phyloP scores from a whole-genome alignment of 2,888 invertebrate genomes.

The Drosophila trichaetosa region DNA sequence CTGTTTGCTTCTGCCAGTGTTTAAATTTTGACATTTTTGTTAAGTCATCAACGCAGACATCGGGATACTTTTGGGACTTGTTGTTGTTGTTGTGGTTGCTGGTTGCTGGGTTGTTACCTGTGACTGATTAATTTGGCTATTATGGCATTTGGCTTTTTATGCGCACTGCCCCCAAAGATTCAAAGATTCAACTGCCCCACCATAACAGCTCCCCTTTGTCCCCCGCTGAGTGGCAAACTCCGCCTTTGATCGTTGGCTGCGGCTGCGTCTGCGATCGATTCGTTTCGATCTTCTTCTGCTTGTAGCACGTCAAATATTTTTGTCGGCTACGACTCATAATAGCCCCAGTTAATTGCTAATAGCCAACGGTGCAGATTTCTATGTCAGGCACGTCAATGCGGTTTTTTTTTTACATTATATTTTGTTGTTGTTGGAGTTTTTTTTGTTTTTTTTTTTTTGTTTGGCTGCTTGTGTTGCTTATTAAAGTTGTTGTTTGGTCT shows the following conservation, averaged over 20 bases:
- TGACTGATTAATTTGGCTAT: slow-evolving; percentile 81
- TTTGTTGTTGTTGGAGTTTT: background rate
- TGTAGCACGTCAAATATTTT: slow-evolving; percentile 76
- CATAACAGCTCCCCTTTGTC: background rate
- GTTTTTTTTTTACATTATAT: slow-evolving; percentile 9
- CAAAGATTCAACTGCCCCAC: slow-evolving; percentile 13
- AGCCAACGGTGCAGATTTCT: slow-evolving; percentile 81
- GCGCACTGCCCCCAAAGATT: slow-evolving; percentile 68
- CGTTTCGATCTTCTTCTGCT: slow-evolving; percentile 81
- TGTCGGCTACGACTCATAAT: slow-evolving; percentile 68
- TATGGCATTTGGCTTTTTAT: slow-evolving; percentile 78
- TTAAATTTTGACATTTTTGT: slow-evolving; percentile 77
- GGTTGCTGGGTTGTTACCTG: slow-evolving; percentile 69
- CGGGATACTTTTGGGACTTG: slow-evolving; percentile 59
- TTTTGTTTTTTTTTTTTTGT: background rate
- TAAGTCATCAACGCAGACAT: slow-evolving; percentile 75
- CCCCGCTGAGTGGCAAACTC: slow-evolving; percentile 22
- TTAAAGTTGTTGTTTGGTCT: slow-evolving; percentile 54
- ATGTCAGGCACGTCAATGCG: slow-evolving; percentile 74
- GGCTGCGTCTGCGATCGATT: slow-evolving; percentile 69
- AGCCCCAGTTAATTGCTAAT: slow-evolving; percentile 81
- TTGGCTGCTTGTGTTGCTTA: slow-evolving; percentile 49
- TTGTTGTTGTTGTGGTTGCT: slow-evolving; percentile 37
- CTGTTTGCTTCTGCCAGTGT: slow-evolving; percentile 3
- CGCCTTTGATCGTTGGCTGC: slow-evolving; percentile 56